Evolutionary conservation across 2,888 invertebrate species (phyloP).

Genomic region (Noctua janthina): DNA sequence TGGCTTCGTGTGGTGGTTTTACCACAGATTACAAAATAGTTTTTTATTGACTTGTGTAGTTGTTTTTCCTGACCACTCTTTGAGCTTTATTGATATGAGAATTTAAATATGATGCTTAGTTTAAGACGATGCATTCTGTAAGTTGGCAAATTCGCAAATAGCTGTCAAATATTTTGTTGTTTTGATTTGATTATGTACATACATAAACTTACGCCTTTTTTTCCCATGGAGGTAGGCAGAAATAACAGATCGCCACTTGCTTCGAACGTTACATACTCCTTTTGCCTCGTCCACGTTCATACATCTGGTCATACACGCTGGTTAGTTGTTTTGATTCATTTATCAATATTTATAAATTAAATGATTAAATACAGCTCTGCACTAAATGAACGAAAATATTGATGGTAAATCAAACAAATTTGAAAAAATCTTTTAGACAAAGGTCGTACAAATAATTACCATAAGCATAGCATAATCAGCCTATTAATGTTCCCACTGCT

Average conservation of each 20-base stretch:
- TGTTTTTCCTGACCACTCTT: neutral
- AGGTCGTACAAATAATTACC: neutral
- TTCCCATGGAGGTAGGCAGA: neutral
- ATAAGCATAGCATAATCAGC: too few species aligned
- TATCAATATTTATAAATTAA: neutral
- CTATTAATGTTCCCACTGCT: too few species aligned
- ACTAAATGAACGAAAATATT: neutral
- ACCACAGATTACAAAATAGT: constrained; percentile 43
- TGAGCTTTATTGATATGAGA: neutral
- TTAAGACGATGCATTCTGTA: neutral
- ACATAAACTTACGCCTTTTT: neutral
- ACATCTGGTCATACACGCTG: neutral
- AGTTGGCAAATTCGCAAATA: neutral
- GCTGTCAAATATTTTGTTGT: neutral
- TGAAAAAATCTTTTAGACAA: neutral
- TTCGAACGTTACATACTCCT: neutral
- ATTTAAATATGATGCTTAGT: neutral
- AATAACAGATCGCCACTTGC: neutral
- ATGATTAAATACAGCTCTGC: neutral
- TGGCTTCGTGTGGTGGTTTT: constrained; percentile 38
- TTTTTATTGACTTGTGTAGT: constrained; percentile 26
- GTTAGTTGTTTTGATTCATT: neutral
- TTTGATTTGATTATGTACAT: too few species aligned
- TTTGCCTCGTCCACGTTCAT: neutral
- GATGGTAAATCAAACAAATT: neutral